Conservation (phyloP, 1,140 invertebrate species). For the Ephestia elutella region DNA sequence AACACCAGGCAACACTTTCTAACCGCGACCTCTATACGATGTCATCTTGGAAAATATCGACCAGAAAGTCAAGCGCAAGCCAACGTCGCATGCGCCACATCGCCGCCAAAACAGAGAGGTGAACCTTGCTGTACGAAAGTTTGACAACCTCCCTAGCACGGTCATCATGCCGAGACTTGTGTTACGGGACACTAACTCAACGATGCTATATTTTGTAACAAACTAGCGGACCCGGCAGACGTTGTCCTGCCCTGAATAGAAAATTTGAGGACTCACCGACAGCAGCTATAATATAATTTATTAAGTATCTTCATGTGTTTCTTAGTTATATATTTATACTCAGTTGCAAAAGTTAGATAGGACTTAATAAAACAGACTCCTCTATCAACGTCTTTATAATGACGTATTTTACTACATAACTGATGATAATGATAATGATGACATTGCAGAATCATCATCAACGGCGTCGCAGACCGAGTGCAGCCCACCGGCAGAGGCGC, state of each 20-base stretch:
- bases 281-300: no score
- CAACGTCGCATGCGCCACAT: not conserved
- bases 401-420: not conserved
- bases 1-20: constrained; percentile 87
- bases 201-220: no score
- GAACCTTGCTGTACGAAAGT: no score
- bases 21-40: constrained; percentile 84
- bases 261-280: no score
- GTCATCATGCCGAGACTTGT: no score
- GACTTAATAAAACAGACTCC: not conserved
- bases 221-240: no score
- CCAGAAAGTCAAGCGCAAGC: constrained; percentile 8
- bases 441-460: not conserved
- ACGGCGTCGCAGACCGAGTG: not conserved
- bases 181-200: no score
- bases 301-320: no score
- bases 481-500: not conserved
- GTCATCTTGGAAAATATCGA: constrained; percentile 80
- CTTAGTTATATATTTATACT: no score
- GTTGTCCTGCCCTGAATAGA: no score
- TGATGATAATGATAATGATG: not conserved
- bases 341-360: no score
- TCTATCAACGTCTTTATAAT: not conserved
- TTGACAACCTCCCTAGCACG: no score
- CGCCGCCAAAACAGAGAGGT: not conserved